Evolutionary conservation across 2,888 invertebrate genomes (phyloP).

Genomic region (Amaurobius ferox): DNA sequence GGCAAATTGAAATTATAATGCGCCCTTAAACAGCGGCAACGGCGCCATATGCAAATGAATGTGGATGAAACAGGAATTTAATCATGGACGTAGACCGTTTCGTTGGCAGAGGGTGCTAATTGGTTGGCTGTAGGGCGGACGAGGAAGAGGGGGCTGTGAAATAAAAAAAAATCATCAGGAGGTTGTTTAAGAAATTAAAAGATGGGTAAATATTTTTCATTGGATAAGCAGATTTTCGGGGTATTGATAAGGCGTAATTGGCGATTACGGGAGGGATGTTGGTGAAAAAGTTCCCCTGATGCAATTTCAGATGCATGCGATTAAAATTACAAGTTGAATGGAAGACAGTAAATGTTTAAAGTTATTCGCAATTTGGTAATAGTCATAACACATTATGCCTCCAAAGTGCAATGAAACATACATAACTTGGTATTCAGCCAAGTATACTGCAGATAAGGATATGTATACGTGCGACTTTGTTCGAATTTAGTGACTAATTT

Average conservation of each 20-base stretch:
- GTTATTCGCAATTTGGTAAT: too few relatives aligned
- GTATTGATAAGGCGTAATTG: background rate
- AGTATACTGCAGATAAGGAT: too few relatives aligned
- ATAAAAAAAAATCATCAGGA: background rate
- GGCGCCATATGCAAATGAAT: conserved; percentile 2
- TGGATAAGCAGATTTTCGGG: conserved; percentile 14
- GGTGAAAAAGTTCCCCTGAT: background rate
- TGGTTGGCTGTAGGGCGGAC: background rate
- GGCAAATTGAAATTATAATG: conserved; percentile 14
- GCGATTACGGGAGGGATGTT: background rate
- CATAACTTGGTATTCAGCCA: too few relatives aligned
- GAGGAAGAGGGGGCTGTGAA: background rate
- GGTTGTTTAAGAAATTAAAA: conserved; percentile 7
- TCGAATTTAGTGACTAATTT: too few relatives aligned
- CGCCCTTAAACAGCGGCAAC: background rate
- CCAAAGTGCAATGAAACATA: too few relatives aligned
- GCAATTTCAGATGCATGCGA: too few relatives aligned
- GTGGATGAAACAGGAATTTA: conserved; percentile 3
- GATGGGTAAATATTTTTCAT: conserved; percentile 10
- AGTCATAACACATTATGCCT: too few relatives aligned
- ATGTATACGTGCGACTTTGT: too few relatives aligned
- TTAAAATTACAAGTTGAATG: too few relatives aligned
- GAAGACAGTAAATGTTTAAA: too few relatives aligned
- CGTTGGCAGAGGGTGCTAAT: conserved; percentile 9
- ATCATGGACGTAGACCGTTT: conserved; percentile 5